Conservation (phyloP, 2,888 invertebrate species). For the Mycalesis mineus region DNA sequence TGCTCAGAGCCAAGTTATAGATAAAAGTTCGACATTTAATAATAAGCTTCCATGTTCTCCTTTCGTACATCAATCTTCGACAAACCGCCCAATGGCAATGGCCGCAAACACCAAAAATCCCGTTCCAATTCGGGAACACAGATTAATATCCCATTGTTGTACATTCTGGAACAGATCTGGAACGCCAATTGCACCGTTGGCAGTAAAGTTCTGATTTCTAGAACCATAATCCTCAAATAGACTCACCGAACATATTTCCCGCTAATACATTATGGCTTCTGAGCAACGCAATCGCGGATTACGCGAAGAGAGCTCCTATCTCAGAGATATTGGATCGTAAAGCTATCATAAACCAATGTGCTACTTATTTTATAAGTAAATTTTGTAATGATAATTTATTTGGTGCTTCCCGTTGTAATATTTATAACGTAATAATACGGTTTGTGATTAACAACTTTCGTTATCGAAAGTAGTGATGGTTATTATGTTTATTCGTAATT, state of each 20-base stretch:
- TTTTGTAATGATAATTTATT: conserved; percentile 6
- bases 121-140: background rate
- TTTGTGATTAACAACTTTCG: background rate
- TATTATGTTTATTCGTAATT: background rate
- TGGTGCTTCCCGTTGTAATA: conserved; percentile 1
- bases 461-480: background rate
- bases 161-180: background rate
- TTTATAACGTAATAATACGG: background rate
- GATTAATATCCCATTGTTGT: background rate
- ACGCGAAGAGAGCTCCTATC: conserved; percentile 17
- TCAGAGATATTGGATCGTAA: conserved; percentile 22
- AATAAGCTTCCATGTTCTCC: no score
- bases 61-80: no score
- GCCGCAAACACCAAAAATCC: background rate
- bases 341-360: conserved; percentile 12
- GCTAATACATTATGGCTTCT: conserved; percentile 22
- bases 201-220: conserved; percentile 15
- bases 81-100: no score
- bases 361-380: conserved; percentile 6
- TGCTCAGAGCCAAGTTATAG: no score
- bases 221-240: conserved; percentile 23
- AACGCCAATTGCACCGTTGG: background rate
- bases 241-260: conserved; percentile 15
- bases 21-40: no score
- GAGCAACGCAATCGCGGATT: conserved; percentile 19